These are phyloP conservation scores for Blastobasis lacticolella DNA, from an alignment of 2,888 invertebrate genomes.

Conservation along the genomic window DNA sequence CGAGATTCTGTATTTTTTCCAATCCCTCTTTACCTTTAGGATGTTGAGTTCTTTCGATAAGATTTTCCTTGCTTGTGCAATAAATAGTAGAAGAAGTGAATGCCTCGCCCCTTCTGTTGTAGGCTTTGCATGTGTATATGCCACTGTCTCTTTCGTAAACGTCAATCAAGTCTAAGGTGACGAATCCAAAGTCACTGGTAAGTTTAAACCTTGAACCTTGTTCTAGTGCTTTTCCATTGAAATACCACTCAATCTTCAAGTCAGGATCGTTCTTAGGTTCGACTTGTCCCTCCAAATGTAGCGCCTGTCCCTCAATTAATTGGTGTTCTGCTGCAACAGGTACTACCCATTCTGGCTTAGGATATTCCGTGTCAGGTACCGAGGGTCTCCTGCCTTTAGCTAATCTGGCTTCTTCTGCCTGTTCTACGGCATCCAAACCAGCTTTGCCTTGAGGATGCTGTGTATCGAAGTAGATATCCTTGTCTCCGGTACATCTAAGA, in stretches of 20 bases:
- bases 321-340: slow-evolving; percentile 87
- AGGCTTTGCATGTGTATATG: slow-evolving; percentile 93
- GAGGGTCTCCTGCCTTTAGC: slow-evolving; percentile 81
- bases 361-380: slow-evolving; percentile 84
- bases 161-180: slow-evolving; percentile 93
- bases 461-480: slow-evolving; percentile 88
- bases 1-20: slow-evolving; percentile 92
- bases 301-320: slow-evolving; percentile 85
- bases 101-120: slow-evolving; percentile 90
- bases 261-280: slow-evolving; percentile 95
- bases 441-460: slow-evolving; percentile 96
- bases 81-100: slow-evolving; percentile 93
- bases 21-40: slow-evolving; percentile 95
- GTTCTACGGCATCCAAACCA: slow-evolving; percentile 91
- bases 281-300: slow-evolving; percentile 95
- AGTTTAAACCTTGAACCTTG: slow-evolving; percentile 93
- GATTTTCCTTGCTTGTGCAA: slow-evolving; percentile 85
- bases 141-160: slow-evolving; percentile 95
- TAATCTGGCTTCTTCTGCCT: slow-evolving; percentile 88
- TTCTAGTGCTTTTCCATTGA: slow-evolving; percentile 90
- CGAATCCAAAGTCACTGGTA: slow-evolving; percentile 96
- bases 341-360: slow-evolving; percentile 90
- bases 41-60: slow-evolving; percentile 93
- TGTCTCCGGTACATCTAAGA: slow-evolving; percentile 86
- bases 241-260: slow-evolving; percentile 94